Percentiles rank a stretch among this genome's conserved stretches.
Conservation (phyloP, 2,797 vertebrate genomes). For the Euthynnus affinis region DNA sequence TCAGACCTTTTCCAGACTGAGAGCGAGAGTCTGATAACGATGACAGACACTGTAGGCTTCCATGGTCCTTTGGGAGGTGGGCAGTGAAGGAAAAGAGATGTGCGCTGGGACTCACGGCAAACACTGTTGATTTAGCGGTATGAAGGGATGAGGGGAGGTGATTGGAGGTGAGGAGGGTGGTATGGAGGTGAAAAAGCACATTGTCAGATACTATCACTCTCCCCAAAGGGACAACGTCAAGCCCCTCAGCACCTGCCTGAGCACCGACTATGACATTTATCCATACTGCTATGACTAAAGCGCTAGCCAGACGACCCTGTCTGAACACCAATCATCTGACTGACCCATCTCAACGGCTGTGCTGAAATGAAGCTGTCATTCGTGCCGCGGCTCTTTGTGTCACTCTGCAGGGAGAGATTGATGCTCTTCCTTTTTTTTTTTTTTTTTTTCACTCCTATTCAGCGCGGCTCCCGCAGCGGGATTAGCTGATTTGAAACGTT, state of each 20-base stretch:
- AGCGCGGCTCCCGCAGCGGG: constrained; percentile 44
- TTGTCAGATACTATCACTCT: constrained; percentile 81
- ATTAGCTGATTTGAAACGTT: constrained; percentile 72
- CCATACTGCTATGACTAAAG: constrained; percentile 70
- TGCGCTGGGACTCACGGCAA: constrained; percentile 44
- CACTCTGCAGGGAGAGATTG: constrained; percentile 61
- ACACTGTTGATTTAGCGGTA: constrained; percentile 66
- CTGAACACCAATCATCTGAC: constrained; percentile 75
- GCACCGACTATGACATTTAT: constrained; percentile 72
- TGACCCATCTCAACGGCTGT: constrained; percentile 45
- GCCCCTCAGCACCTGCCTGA: constrained; percentile 71
- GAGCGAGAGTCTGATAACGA: constrained; percentile 48
- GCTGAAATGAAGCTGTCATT: constrained; percentile 79
- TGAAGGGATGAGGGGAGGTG: constrained; percentile 17
- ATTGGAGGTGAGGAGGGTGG: constrained; percentile 37
- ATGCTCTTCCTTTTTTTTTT: constrained; percentile 61
- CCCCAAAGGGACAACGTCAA: constrained; percentile 58
- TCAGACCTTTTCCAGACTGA: constrained; percentile 18
- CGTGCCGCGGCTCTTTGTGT: constrained; percentile 52
- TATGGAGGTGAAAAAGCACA: constrained; percentile 70
- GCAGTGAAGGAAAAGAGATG: constrained; percentile 26
- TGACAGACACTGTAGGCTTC: constrained; percentile 50
- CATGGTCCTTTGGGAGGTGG: constrained; percentile 48
- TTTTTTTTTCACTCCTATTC: constrained; percentile 46
- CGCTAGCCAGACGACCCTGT: constrained; percentile 55